Percentiles rank a stretch among this genome's conserved stretches.
Evolutionary conservation across 2,888 invertebrate species (phyloP).

Genomic region (Leucania comma): DNA sequence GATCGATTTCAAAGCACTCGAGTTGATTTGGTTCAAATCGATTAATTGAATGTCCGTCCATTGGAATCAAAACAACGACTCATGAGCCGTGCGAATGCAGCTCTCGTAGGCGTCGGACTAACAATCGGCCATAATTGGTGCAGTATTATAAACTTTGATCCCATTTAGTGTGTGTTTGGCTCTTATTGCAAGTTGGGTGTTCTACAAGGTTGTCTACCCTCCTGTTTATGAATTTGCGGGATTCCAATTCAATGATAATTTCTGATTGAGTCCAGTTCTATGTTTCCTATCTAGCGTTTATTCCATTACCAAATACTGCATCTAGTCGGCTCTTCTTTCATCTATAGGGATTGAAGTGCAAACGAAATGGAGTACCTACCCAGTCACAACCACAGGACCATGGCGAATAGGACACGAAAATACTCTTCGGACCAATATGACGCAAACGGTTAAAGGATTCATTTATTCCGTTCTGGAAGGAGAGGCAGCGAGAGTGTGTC

Average conservation of each 20-base stretch:
- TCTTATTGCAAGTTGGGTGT: slow-evolving; percentile 39
- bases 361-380: too few species aligned
- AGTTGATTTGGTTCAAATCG: slow-evolving; percentile 1
- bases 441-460: too few species aligned
- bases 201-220: slow-evolving; percentile 12
- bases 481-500: too few species aligned
- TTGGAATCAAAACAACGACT: slow-evolving; percentile 21
- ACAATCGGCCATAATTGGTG: slow-evolving; percentile 47
- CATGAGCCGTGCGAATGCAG: slow-evolving; percentile 33
- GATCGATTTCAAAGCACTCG: background rate
- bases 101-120: slow-evolving; percentile 33
- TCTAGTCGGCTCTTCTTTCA: too few species aligned
- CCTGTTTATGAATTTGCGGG: background rate
- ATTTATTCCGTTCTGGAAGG: too few species aligned
- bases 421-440: too few species aligned
- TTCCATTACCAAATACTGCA: too few species aligned
- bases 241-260: background rate
- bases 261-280: background rate
- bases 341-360: too few species aligned
- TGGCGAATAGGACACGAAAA: too few species aligned
- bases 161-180: slow-evolving; percentile 35
- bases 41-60: slow-evolving; percentile 12
- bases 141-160: slow-evolving; percentile 50
- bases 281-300: background rate
- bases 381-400: too few species aligned